Base-by-base conservation (phyloP, 23 tunicate genomes). In the Ascidia mentula region DNA sequence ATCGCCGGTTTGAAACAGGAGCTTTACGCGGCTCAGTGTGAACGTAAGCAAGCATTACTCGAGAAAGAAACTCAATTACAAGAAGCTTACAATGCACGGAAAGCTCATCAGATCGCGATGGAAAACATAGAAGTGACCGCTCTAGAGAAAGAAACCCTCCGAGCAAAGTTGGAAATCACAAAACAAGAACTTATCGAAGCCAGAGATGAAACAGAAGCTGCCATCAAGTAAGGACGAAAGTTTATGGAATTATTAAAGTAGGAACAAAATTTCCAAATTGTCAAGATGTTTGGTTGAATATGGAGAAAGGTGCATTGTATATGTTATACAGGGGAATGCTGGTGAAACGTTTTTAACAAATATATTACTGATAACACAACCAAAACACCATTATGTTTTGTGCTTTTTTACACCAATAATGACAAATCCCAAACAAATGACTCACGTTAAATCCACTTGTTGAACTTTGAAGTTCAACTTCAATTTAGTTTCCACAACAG, bases 11-110 rank as follows among this genome's bases (percentile, higher is more conserved):
- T 91, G 34, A 86, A 74, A 35, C 86, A 91, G 45, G 90, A 91
- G 60, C 76, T 91, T 36, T 91, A 75, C 46, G 97, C 85, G 0
- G 97, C 90, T 38, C 87, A 75, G 40, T 86, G 89, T 18, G 97
- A 91, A 53, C 84, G 97, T 20, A 91, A 91, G 75, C 97, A 85
- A 85, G 90, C 97, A 31, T 72, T 91, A 36, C 72, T 69, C 8
- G 91, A 91, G 45, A 86, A 86, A 79, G 97, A 91, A 5, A 77
- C 83, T 36, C 88, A 91, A 33, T 37, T 91, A 4, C 90, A 79
- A 38, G 97, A 91, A 78, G 90, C 97, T 17, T 91, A 91, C 76
- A 82, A 72, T 30, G 81, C 87, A 13, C 84, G 79, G 37, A 81
- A 91, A 60, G 87, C 97, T 31, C 86, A 80, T 40, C 79, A 76